Evolutionary conservation across 2,113 vertebrate genomes (phyloP).

Genomic region (Tauraco erythrolophus): DNA sequence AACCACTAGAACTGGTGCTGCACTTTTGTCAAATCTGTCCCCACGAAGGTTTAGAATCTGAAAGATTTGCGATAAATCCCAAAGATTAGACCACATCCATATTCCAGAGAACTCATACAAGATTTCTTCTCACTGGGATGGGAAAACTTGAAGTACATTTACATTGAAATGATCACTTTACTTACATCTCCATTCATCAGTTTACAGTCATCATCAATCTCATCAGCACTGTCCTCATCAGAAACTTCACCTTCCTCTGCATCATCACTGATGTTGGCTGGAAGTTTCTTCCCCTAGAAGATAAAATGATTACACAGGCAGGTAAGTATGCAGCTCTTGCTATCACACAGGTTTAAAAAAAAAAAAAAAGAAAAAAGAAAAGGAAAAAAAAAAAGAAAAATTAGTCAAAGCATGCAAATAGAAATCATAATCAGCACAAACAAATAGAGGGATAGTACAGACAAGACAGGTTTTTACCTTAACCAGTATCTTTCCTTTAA

Average conservation of each 20-base stretch:
- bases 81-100: neutral
- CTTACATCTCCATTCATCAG: conserved; percentile 95
- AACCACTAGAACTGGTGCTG: neutral
- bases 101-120: neutral
- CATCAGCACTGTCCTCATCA: conserved; percentile 97
- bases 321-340: neutral
- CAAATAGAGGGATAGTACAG: neutral
- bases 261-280: conserved; percentile 90
- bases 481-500: conserved; percentile 94
- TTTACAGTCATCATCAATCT: conserved; percentile 97
- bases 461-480: conserved; percentile 79
- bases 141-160: neutral
- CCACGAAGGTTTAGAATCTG: neutral
- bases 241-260: conserved; percentile 97
- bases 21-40: neutral
- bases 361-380: too few species aligned
- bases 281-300: conserved; percentile 95
- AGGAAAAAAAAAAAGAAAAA: neutral
- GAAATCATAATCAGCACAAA: neutral
- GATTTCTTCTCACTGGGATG: neutral
- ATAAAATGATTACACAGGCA: neutral
- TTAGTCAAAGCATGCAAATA: neutral
- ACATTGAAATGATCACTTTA: neutral
- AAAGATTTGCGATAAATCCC: neutral
- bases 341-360: neutral